Evolutionary conservation across 2,888 invertebrate species (phyloP).

Genomic region (Platypus cylindrus): DNA sequence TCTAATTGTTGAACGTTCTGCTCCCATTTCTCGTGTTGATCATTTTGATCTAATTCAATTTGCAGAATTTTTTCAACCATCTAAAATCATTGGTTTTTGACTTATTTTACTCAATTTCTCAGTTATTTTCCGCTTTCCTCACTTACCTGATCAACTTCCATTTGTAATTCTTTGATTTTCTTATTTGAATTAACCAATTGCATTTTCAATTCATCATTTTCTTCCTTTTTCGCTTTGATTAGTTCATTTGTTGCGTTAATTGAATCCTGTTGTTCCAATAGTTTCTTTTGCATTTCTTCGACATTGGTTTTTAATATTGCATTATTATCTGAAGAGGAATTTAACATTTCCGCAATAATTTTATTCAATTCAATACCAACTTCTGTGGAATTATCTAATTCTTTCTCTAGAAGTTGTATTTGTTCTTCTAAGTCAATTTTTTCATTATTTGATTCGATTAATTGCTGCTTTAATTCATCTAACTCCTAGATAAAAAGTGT

Average conservation of each 20-base stretch:
- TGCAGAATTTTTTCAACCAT: conserved; percentile 30
- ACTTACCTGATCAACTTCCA: conserved; percentile 28
- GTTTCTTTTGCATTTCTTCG: conserved; percentile 50
- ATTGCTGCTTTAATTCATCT: conserved; percentile 49
- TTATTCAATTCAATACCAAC: conserved; percentile 62
- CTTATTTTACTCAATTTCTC: neutral
- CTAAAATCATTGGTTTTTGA: conserved; percentile 5
- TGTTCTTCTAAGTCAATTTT: conserved; percentile 51
- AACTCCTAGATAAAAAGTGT: too few species aligned
- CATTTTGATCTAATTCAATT: conserved; percentile 34
- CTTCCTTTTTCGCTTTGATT: conserved; percentile 40
- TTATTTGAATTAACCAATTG: conserved; percentile 31
- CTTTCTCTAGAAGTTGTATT: conserved; percentile 52
- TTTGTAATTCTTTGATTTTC: conserved; percentile 31
- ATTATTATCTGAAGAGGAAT: conserved; percentile 51
- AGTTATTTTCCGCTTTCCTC: too few species aligned
- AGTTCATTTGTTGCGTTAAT: conserved; percentile 41
- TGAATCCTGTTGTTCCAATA: conserved; percentile 50
- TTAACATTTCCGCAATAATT: conserved; percentile 52
- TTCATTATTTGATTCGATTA: conserved; percentile 40
- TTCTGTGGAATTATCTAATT: conserved; percentile 70
- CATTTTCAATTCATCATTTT: conserved; percentile 40
- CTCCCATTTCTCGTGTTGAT: conserved; percentile 31
- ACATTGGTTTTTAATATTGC: conserved; percentile 47
- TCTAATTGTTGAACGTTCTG: conserved; percentile 24